Percentiles rank a stretch among this genome's conserved stretches.
These are phyloP conservation scores for Solenodon paradoxus DNA, from an alignment of 2,113 vertebrate species.

Conservation along the genomic window DNA sequence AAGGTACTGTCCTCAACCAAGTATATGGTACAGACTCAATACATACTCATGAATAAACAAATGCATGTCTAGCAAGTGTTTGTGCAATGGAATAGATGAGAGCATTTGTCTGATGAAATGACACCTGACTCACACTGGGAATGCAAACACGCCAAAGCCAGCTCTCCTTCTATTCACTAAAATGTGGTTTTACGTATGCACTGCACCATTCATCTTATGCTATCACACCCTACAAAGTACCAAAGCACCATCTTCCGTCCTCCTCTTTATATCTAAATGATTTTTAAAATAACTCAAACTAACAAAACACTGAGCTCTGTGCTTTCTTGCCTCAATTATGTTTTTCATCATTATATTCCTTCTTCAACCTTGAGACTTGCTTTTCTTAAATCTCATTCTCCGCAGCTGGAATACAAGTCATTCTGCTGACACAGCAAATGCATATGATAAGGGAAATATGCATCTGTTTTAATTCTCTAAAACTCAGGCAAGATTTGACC, in stretches of 20 bases:
- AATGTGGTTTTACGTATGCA: not conserved
- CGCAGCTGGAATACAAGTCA: slow-evolving; percentile 55
- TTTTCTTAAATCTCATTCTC: slow-evolving; percentile 49
- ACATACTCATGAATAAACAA: slow-evolving; percentile 12
- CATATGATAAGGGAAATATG: slow-evolving; percentile 40
- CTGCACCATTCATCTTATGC: not conserved
- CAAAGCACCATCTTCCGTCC: not conserved
- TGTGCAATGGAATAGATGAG: not conserved
- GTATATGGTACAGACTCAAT: not conserved
- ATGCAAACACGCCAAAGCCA: not conserved
- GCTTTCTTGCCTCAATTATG: slow-evolving; percentile 45
- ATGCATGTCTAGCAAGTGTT: not conserved
- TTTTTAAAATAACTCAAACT: slow-evolving; percentile 7
- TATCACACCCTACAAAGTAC: slow-evolving; percentile 1
- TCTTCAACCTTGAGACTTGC: slow-evolving; percentile 62
- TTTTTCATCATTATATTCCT: slow-evolving; percentile 62
- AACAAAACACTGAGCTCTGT: slow-evolving; percentile 57
- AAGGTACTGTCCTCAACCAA: not conserved
- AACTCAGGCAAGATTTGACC: slow-evolving; percentile 55
- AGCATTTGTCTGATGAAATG: slow-evolving; percentile 26
- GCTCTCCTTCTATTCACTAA: not conserved
- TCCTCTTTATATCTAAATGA: slow-evolving; percentile 43
- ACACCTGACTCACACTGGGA: not conserved
- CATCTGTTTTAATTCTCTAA: slow-evolving; percentile 64
- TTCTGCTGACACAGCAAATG: slow-evolving; percentile 59